phyloP scores from a whole-genome alignment of 2,888 invertebrate species.

The Eupeodes latifasciatus region DNA sequence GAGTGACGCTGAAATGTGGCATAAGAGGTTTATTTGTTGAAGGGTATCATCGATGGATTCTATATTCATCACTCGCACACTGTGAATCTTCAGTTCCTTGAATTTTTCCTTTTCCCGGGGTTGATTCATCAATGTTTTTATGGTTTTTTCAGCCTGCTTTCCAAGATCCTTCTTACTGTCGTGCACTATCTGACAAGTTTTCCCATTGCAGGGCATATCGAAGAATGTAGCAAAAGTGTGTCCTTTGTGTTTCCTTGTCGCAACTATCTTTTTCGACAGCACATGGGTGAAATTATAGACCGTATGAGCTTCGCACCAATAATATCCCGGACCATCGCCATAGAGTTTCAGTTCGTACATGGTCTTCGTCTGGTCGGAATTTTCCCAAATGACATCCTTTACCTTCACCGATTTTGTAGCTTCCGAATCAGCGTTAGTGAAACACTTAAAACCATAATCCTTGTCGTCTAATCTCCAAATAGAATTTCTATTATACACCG shows the following conservation, averaged over 20 bases:
- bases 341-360: conserved; percentile 85
- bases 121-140: conserved; percentile 60
- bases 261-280: conserved; percentile 85
- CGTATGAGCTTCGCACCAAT: conserved; percentile 88
- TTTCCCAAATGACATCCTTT: conserved; percentile 82
- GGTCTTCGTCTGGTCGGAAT: conserved; percentile 77
- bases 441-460: conserved; percentile 86
- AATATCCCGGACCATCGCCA: conserved; percentile 86
- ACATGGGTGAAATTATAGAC: conserved; percentile 85
- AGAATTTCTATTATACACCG: conserved; percentile 86
- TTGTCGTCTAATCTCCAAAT: conserved; percentile 84
- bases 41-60: conserved; percentile 52
- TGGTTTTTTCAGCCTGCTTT: conserved; percentile 61
- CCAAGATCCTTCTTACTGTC: conserved; percentile 74
- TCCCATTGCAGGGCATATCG: conserved; percentile 78
- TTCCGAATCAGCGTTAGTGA: conserved; percentile 86
- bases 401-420: conserved; percentile 85
- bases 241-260: conserved; percentile 82
- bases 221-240: conserved; percentile 81
- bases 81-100: conserved; percentile 79
- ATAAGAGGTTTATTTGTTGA: conserved; percentile 77
- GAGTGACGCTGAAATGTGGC: conserved; percentile 79
- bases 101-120: not conserved
- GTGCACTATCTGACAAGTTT: conserved; percentile 64
- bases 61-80: conserved; percentile 85